A percentile compares a stretch with the other conserved stretches of the same genome.
Evolutionary conservation across 2,113 vertebrate genomes (phyloP).

Genomic region (Megaceryle maxima): DNA sequence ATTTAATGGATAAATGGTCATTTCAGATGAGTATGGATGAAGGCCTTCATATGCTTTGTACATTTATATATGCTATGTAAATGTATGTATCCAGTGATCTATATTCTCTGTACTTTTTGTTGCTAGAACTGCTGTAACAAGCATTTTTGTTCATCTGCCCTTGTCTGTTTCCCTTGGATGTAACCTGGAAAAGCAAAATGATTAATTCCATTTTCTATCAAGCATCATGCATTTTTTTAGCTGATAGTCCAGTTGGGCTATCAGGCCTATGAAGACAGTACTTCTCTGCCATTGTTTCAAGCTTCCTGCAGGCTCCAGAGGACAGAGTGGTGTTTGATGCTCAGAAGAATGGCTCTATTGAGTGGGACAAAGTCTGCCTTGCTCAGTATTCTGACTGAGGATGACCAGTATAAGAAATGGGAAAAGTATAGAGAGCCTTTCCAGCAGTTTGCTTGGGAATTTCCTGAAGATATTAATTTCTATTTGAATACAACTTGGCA

Average conservation of each 20-base stretch:
- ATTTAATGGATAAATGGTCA: not conserved
- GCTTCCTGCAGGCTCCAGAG: conserved; percentile 17
- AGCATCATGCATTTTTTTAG: not conserved
- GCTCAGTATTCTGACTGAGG: conserved; percentile 62
- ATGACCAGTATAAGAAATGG: conserved; percentile 29
- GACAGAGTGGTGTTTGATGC: conserved; percentile 53
- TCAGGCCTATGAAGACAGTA: conserved; percentile 20
- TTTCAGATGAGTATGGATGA: not conserved
- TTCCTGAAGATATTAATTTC: not conserved
- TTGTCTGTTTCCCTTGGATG: not conserved
- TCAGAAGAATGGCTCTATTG: conserved; percentile 58
- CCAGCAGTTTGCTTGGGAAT: conserved; percentile 11
- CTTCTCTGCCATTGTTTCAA: conserved; percentile 44
- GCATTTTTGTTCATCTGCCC: not conserved
- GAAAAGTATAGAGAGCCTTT: conserved; percentile 28
- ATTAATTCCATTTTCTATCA: not conserved
- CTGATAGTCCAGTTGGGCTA: conserved; percentile 1
- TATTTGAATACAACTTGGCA: not conserved
- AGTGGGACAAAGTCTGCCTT: conserved; percentile 28
- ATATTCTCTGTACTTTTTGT: not conserved
- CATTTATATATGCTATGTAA: not conserved
- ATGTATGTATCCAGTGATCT: not conserved
- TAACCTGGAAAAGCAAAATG: not conserved
- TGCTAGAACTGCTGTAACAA: not conserved
- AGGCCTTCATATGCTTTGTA: not conserved